Conservation (phyloP, 2,113 vertebrate species). For the Poeciliopsis occidentalis region DNA sequence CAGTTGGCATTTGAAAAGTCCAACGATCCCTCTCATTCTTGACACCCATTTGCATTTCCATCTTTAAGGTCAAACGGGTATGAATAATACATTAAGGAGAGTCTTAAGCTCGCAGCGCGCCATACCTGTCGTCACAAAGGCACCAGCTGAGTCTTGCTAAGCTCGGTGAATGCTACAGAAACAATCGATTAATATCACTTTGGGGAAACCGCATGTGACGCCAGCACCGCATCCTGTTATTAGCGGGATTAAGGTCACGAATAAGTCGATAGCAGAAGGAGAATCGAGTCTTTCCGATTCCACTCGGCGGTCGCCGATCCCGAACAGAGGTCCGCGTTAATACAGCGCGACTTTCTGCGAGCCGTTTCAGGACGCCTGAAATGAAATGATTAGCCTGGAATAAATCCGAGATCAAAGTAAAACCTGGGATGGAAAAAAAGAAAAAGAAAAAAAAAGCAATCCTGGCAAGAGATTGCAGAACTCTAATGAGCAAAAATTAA, state of each 20-base stretch:
- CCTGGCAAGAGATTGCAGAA: constrained; percentile 75
- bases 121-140: constrained; percentile 70
- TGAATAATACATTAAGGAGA: constrained; percentile 82
- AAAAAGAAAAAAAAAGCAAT: constrained; percentile 65
- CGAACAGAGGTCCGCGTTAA: background rate
- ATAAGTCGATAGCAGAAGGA: constrained; percentile 22
- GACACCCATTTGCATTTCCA: constrained; percentile 76
- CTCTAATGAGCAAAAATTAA: constrained; percentile 84
- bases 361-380: constrained; percentile 48
- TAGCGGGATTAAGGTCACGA: constrained; percentile 54
- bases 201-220: constrained; percentile 53
- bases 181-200: constrained; percentile 77
- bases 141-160: constrained; percentile 72
- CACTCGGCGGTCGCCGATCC: background rate
- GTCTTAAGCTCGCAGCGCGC: constrained; percentile 73
- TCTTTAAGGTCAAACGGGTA: constrained; percentile 80
- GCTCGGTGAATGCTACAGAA: constrained; percentile 65
- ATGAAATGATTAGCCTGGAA: constrained; percentile 80
- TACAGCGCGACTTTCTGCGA: background rate
- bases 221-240: constrained; percentile 57
- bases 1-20: constrained; percentile 81
- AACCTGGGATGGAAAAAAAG: background rate
- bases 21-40: constrained; percentile 72
- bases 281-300: constrained; percentile 8
- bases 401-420: constrained; percentile 81